Conservation (phyloP, 35 echinoderm and acorn worm species). For the Stichopus chloronotus region DNA sequence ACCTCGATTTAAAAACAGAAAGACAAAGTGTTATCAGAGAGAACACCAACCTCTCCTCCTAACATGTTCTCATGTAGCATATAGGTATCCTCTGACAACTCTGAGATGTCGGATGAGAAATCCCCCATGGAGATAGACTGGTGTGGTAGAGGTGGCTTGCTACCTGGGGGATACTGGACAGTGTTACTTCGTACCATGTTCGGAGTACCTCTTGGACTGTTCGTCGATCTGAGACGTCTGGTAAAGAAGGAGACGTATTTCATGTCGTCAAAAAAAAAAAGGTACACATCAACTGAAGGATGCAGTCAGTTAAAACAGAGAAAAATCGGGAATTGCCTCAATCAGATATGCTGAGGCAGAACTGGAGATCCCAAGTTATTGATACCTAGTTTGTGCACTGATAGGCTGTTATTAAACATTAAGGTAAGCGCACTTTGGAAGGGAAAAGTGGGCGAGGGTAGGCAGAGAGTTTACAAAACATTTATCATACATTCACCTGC, state of each 20-base stretch:
- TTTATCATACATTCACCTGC: not conserved
- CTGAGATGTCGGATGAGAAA: not conserved
- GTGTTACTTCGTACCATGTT: constrained; percentile 21
- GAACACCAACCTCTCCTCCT: not conserved
- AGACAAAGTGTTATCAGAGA: not conserved
- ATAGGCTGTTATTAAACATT: no score
- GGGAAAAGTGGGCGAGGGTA: no score
- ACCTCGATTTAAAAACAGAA: no score
- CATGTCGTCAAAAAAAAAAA: not conserved
- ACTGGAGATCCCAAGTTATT: no score
- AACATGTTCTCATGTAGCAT: constrained; percentile 19
- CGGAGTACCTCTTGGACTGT: constrained; percentile 37
- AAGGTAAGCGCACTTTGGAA: no score
- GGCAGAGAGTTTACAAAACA: not conserved
- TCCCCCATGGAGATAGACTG: not conserved
- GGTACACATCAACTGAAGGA: no score
- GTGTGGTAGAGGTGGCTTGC: not conserved
- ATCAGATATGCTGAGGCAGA: no score
- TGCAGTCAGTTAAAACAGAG: no score
- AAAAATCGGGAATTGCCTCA: no score
- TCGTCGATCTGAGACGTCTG: constrained; percentile 19
- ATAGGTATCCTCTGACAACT: constrained; percentile 22
- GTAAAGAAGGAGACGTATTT: constrained; percentile 7
- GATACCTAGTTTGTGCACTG: no score
- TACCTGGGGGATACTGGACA: constrained; percentile 9